Percentiles rank a stretch among this genome's conserved stretches.
phyloP scores from a whole-genome alignment of 2,888 invertebrate genomes.

The Microdon myrmicae region DNA sequence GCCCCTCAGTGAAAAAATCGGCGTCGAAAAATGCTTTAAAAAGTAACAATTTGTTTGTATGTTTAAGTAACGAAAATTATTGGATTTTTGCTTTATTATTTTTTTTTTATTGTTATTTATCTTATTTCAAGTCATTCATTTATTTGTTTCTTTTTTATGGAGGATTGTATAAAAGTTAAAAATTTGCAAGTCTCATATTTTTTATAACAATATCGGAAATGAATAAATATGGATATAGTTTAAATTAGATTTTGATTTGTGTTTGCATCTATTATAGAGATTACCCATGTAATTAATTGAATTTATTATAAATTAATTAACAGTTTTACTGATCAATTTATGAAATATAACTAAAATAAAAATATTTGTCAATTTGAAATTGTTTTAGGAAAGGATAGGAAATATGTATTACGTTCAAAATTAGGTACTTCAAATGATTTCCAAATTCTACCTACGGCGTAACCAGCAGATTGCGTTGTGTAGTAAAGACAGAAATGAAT shows the following conservation, averaged over 20 bases:
- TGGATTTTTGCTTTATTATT: constrained; percentile 31
- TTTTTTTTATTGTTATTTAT: constrained; percentile 35
- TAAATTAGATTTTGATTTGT: constrained; percentile 26
- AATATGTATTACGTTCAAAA: too few species aligned
- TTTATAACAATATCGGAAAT: too few species aligned
- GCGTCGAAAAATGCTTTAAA: constrained; percentile 67
- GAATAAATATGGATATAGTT: too few species aligned
- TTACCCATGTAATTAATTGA: constrained; percentile 55
- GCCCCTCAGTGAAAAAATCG: constrained; percentile 78
- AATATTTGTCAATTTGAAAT: too few species aligned
- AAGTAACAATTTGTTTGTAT: constrained; percentile 53
- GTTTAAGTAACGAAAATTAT: constrained; percentile 8
- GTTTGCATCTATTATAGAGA: constrained; percentile 34
- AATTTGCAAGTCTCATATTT: too few species aligned
- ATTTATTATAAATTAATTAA: constrained; percentile 55
- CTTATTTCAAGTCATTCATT: constrained; percentile 31
- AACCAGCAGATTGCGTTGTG: too few species aligned
- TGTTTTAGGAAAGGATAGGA: too few species aligned
- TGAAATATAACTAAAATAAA: constrained; percentile 13
- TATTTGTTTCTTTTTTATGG: constrained; percentile 21
- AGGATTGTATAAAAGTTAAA: too few species aligned
- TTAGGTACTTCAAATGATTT: constrained; percentile 18
- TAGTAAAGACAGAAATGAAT: too few species aligned
- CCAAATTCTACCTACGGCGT: too few species aligned
- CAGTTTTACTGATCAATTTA: constrained; percentile 13